phyloP scores from a whole-genome alignment of 2,113 vertebrate genomes.

The Carassius carassius region DNA sequence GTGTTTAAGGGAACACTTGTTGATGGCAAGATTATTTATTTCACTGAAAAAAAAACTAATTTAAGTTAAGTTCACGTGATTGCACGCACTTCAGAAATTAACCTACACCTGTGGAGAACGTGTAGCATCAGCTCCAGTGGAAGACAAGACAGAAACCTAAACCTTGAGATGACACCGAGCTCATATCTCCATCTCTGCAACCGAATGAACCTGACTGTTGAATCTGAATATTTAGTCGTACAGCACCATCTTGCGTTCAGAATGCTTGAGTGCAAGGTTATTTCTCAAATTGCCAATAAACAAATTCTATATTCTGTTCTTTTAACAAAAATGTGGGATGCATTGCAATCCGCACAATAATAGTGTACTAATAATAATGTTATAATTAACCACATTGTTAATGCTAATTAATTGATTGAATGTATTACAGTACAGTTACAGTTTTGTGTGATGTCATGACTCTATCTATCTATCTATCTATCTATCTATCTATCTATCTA shows the following conservation, averaged over 20 bases:
- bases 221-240: background rate
- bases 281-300: background rate
- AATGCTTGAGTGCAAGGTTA: background rate
- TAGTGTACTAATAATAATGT: background rate
- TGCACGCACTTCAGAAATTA: background rate
- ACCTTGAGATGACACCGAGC: background rate
- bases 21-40: background rate
- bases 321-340: background rate
- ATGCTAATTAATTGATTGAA: background rate
- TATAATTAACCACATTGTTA: background rate
- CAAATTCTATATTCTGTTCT: background rate
- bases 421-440: background rate
- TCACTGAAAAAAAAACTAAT: background rate
- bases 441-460: background rate
- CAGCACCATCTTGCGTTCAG: slow-evolving; percentile 9
- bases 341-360: background rate
- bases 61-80: background rate
- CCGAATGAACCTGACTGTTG: background rate
- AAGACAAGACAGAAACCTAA: background rate
- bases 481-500: no score
- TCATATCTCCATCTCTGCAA: background rate
- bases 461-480: no score
- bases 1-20: background rate
- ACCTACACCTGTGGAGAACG: background rate
- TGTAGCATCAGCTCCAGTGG: background rate